Conservation (phyloP, 2,113 vertebrate genomes). For the Centropus unirufus region DNA sequence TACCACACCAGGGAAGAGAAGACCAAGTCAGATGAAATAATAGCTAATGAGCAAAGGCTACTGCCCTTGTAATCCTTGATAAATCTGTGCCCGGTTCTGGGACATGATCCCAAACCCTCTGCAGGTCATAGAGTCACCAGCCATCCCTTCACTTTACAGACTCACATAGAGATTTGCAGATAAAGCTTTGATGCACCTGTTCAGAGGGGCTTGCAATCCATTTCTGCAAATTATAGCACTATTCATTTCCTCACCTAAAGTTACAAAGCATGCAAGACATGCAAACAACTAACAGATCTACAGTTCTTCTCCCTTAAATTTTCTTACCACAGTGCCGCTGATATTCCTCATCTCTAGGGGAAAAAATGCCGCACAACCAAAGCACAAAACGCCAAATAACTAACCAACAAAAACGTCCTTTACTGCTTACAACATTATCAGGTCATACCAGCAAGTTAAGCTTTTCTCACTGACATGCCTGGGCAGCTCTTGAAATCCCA, state of each 20-base stretch:
- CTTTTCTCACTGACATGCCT: not conserved
- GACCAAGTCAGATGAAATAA: not conserved
- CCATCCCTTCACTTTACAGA: not conserved
- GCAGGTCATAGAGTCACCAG: not conserved
- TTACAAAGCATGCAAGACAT: not conserved
- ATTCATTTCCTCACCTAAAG: not conserved
- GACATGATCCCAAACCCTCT: not conserved
- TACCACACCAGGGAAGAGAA: not conserved
- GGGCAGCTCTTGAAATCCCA: not conserved
- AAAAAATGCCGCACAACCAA: fast-evolving
- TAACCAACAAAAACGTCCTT: not conserved
- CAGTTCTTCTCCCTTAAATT: not conserved
- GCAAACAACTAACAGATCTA: not conserved
- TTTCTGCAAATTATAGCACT: not conserved
- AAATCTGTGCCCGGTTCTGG: not conserved
- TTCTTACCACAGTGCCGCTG: not conserved
- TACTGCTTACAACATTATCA: not conserved
- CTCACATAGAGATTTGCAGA: not conserved
- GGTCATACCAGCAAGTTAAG: not conserved
- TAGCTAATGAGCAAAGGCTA: not conserved
- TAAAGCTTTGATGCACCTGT: not conserved
- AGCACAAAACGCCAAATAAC: not conserved
- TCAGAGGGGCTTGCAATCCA: not conserved
- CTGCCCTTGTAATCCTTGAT: not conserved
- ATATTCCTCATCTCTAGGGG: not conserved